Evolutionary conservation across 2,797 vertebrate species (phyloP), one percentile per base, ranked within the genome.

Genomic region (Danio aesculapii): DNA sequence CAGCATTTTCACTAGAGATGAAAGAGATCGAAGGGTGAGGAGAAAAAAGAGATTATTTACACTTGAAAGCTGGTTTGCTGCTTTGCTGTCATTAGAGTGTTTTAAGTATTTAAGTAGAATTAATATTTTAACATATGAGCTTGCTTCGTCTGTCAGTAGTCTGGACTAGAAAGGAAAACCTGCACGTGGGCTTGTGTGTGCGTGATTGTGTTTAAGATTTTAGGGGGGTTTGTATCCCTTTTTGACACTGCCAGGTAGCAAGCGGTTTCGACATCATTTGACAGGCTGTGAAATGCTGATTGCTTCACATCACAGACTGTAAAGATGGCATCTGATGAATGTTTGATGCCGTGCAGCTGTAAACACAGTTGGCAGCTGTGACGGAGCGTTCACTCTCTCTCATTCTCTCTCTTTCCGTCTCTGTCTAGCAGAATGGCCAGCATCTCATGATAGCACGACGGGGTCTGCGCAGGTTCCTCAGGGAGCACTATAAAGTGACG

Each of bases 281-380:
- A 94, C 93, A 93, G 93, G 90, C 93, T 94, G 93, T 95, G 93
- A 94, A 94, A 95, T 93, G 93, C 91, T 93, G 94, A 94, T 94
- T 94, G 93, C 90, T 90, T 91, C 94, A 94, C 94, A 94, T 94
- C 93, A 94, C 92, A 93, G 90, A 91, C 92, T 91, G 90, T 92
- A 93, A 93, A 94, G 92, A 94, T 92, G 92, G 90, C 91, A 92
- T 94, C 92, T 94, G 94, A 94, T 95, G 93, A 94, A 93, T 92
- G 93, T 94, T 94, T 95, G 93, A 94, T 94, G 92, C 88, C 52
- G 83, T 89, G 90, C 94, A 93, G 92, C 93, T 93, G 93, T 93
- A 94, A 93, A 93, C 92, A 93, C 93, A 90, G 90, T 92, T 93
- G 93, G 93, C 94, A 94, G 92, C 93, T 94, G 91, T 91, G 88